Evolutionary conservation across 2,888 invertebrate genomes (phyloP), one percentile per base, ranked within the genome.

Genomic region (Endomychus coccineus): DNA sequence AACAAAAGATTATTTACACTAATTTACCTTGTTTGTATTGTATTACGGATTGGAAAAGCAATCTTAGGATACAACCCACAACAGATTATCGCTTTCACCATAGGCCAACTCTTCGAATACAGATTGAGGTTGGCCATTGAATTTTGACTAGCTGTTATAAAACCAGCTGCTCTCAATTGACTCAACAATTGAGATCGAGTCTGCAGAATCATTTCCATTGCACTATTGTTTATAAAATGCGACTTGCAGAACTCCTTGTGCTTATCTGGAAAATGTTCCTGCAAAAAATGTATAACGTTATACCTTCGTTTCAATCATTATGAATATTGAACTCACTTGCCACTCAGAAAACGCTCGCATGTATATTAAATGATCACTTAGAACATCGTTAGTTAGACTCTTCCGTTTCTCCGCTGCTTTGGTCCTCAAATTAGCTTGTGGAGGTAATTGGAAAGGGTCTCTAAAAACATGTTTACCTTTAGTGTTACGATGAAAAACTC

Each of bases 1-100:
- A 36, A 35, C 35, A 10, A 30, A 34, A n/a, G n/a, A n/a, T n/a
- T n/a, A 39, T 28, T 23, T 3, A 41, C 32, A 46, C 16, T 32
- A 28, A 29, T 30, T 42, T 51, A 56, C 57, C 70, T 72, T 1
- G 75, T 71, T 27, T 75, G 74, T 46, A 76, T 64, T 0, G 70
- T 34, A 29, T 27, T 33, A 1, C 15, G 23, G 10, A 23, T 39
- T n/a, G 46, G 52, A 43, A 46, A 72, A 11, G 86, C 84, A 25
- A 96, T 64, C 50, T 89, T 87, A 0, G 97, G 96, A 66, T 95
- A 96, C 40, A 88, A 71, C 0, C 96, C 95, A 3, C 87, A 85
- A 15, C 82, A 79, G 17, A 96, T 69, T 2, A 89, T 88, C 1
- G 88, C 86, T 59, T 95, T 95, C 0, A 97, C 82, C 35, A 95